Base-by-base conservation (phyloP, 2,113 vertebrate species). In the Notothenia coriiceps region DNA sequence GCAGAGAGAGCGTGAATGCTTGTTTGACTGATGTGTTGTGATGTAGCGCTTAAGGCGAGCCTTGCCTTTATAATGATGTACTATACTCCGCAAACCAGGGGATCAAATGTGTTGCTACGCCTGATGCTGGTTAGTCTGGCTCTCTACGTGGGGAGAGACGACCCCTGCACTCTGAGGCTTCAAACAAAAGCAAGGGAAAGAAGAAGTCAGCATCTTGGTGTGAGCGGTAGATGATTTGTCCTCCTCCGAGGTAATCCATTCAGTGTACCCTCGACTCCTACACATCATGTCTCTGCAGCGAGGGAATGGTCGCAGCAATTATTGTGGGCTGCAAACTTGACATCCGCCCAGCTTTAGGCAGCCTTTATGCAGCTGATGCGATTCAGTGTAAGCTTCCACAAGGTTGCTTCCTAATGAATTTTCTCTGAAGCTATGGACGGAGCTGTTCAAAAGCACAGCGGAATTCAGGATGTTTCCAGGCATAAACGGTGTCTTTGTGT, bases 251-350 rank as follows among this genome's bases (percentile, higher is more conserved):
- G 79, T 74, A 90, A 90, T 92, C 83, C 90, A 79, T 86, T 86
- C 71, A 81, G 54, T 59, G 47, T 43, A 80, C 75, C 64, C 79
- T 65, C 25, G 10, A 76, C 84, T 88, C 86, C 90, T 83, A 84
- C 88, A 86, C 85, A 84, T 71, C 78, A 46, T 79, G 80, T 88
- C 84, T 77, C 40, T 64, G 85, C 65, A 60, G 70, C 44, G 15
- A 84, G 88, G 85, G 82, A 92, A 89, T 64, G 82, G 88, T 84
- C 62, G 57, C 82, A 66, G 87, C 79, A 90, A 91, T 92, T 91
- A 88, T 73, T 43, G 90, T 77, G 83, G 86, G 88, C 69, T 85
- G 86, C 80, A 90, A 76, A 88, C 77, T 82, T 87, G 86, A 93
- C 91, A 93, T 89, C 71, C 57, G 56, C 73, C 78, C 77, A 66